Base-by-base conservation (phyloP, 2,888 invertebrate species). In the Drosophila algonquin region DNA sequence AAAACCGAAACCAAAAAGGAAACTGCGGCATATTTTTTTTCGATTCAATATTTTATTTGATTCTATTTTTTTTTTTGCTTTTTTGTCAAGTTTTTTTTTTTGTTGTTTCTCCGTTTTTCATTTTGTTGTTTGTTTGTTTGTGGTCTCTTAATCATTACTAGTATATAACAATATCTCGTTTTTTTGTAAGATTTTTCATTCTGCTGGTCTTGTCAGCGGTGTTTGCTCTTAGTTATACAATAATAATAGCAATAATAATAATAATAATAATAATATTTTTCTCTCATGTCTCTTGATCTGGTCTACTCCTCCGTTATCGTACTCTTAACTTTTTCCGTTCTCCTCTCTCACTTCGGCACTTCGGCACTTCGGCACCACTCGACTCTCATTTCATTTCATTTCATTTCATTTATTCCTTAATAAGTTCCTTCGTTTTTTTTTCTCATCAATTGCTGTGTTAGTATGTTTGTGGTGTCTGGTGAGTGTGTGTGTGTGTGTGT, bases 81-180 rank as follows among this genome's bases (percentile, higher is more conserved):
- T 85, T 87, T 84, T 75, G 68, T 86, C 76, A 86, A 74, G 73
- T 77, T 87, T 87, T 87, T 87, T 79, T 81, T 81, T 79, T 72
- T 53, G 77, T 76, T 75, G 77, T 85, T 85, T 87, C 83, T 71
- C 81, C 70, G 77, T 80, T 70, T 21, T 75, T 71, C 77, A 63
- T 78, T 65, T 84, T 77, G 65, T 73, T 84, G 79, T 86, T 89
- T 78, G 60, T 60, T 84, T 85, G 84, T 84, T 81, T 87, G 87
- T 86, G 77, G 87, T 82, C 86, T 81, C 86, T 84, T 90, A 90
- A 82, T 83, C 88, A 82, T 89, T 90, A 90, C 90, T 91, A 91
- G 89, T 89, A 90, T 90, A 89, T 90, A 90, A 90, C 90, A 90
- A 87, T 85, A 87, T 86, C 83, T 90, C 89, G 81, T 89, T 89